Evolutionary conservation across 1,140 invertebrate species (phyloP), one percentile per base, ranked within the genome.

Genomic region (Drosophila sp.): DNA sequence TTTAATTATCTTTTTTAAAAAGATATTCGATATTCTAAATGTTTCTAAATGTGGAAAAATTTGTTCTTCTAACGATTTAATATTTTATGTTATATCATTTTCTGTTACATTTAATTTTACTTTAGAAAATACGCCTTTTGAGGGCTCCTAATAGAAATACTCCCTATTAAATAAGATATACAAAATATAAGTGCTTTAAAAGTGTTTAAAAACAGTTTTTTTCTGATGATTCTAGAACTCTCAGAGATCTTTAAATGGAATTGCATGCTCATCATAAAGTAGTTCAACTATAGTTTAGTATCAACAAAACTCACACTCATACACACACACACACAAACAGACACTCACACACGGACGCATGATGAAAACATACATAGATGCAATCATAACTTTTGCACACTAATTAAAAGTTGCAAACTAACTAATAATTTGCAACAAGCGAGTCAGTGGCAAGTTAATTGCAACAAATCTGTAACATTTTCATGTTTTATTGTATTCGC

Each of bases 401-500:
- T 80, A 84, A 84, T 84, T 86, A 86, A 86, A 87, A 80, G 82
- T 78, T 86, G 48, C 45, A 64, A 84, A 77, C 74, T 84, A 62
- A 18, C 48, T 57, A 61, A 66, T 71, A 75, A 71, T 70, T 72
- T 74, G 54, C 56, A 38, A 45, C 48, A 46, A 32, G 46, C 61
- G 74, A 67, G 27, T 62, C 21, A 16, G 34, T 62, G 43, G 38
- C 63, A 25, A 54, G 48, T 63, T 76, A 79, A 87, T 81, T 80
- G 67, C 67, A 63, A 62, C 50, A 61, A 73, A 69, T 54, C 50
- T 69, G 29, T 29, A 61, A 38, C 57, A 27, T 48, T 45, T 50
- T 61, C 36, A 38, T 59, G 34, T 48, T 41, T 61, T 54, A 25
- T 36, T 65, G 13, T 34, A 46, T 66, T 70, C 56, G 25, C 81